Evolutionary conservation across 2,113 vertebrate genomes (phyloP), one percentile per base, ranked within the genome.

Genomic region (Semicossyphus pulcher): DNA sequence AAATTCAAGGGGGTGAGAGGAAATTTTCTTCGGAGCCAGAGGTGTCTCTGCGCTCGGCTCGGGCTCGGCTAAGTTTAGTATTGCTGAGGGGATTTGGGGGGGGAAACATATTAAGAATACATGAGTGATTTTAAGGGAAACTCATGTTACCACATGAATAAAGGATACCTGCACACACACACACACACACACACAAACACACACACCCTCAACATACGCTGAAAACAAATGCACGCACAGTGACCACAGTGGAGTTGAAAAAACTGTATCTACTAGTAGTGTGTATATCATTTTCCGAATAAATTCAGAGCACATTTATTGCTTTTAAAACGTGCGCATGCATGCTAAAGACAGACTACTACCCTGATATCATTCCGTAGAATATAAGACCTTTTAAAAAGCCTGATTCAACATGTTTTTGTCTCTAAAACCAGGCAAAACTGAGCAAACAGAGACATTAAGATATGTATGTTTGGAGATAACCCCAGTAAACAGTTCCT

Each of bases 111-210:
- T 84, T 62, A 87, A 88, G 76, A 52, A 80, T 78, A 86, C 68
- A 81, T 73, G 65, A 82, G 77, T 68, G 81, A 65, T 83, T 79
- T 66, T 77, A 80, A 82, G 88, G 86, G 70, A 86, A 80, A 76
- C 63, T 76, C 36, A 4, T 70, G 59, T 62, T 76, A 65, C 57
- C 62, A 77, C 60, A 85, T 86, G 61, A 86, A 86, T 78, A 85
- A 86, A 85, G 67, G 25, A 88, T 73, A 76, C 84, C 69, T 84
- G 52, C 63, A 49, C 16, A 12, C 18, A 14, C 36, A 59, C 20
- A 25, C 3, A 42, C 7, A 56, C 9, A 34, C 34, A 16, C 15
- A 36, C 31, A 39, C 14, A 37, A n/a, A 60, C n/a, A n/a, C n/a
- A n/a, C n/a, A n/a, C n/a, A n/a, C n/a, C 3, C 29, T 23, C 12